Evolutionary conservation across 2,113 vertebrate species (phyloP), one percentile per base, ranked within the genome.

Genomic region (Planiliza haematocheilus): DNA sequence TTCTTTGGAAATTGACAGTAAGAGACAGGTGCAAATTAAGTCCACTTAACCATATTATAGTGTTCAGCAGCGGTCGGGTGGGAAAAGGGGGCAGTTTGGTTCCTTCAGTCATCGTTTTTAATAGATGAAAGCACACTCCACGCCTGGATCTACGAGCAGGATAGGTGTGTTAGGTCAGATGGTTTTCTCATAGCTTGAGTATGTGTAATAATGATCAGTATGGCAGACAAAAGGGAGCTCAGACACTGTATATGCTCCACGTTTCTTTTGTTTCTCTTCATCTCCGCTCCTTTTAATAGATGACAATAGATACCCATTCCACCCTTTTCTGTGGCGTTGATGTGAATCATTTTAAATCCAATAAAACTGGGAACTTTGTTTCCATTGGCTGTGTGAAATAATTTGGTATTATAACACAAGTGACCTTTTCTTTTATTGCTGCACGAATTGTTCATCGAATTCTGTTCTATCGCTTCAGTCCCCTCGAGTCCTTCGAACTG

Each of bases 371-470:
- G 43, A 59, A 17, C 50, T 80, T 83, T 62, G 45, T 82, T 82
- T 82, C 84, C 70, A 79, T 30, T 67, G 55, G 68, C 38, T 7
- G 17, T 50, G 41, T 70, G 59, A 74, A 83, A 71, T 74, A 53
- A 79, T 72, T 79, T 73, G 30, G 20, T 70, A 37, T 70, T 38
- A 74, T 66, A 71, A 55, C 17, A 48, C 65, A 53, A 62, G 71
- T 89, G 81, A 89, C 87, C 82, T 86, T 84, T 78, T 69, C 66
- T 74, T 88, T 82, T 69, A 77, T 79, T 79, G 70, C 77, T 30
- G 65, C 62, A 82, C 75, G 74, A 68, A 82, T 76, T 51, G 51
- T 76, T 52, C 17, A 56, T 74, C 76, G 53, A 18, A 67, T 61
- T 69, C 51, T 46, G 45, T 30, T 77, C 45, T 70, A 56, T 78